phyloP scores from a whole-genome alignment of 2,113 vertebrate species.

The Phrynosoma platyrhinos region DNA sequence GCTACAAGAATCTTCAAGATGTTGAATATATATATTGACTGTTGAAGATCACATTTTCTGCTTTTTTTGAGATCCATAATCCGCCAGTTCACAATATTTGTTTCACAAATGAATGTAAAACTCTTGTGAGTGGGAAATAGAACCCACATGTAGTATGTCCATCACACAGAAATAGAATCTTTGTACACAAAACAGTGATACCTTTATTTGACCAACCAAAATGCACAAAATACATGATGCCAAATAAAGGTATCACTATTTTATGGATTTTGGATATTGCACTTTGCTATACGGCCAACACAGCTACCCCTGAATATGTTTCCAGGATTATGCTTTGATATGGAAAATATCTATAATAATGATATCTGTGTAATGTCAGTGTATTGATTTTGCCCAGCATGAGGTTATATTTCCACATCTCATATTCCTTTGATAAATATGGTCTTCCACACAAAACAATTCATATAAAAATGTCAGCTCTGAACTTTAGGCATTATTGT shows the following conservation, averaged over 20 bases:
- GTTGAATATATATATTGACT: no score
- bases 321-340: neutral
- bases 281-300: no score
- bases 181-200: no score
- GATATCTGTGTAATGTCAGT: neutral
- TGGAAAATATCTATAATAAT: neutral
- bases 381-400: neutral
- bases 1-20: neutral
- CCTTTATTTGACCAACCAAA: no score
- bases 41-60: neutral
- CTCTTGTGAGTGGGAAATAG: neutral
- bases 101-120: neutral
- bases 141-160: neutral
- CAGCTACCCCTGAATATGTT: no score
- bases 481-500: neutral
- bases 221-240: no score
- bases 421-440: neutral
- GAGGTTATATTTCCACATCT: neutral
- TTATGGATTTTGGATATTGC: no score
- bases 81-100: neutral
- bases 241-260: no score
- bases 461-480: neutral
- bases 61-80: neutral
- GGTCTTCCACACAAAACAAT: neutral
- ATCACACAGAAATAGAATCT: neutral